Evolutionary conservation across 2,113 vertebrate species (phyloP).

Genomic region (Phocoena sinus): DNA sequence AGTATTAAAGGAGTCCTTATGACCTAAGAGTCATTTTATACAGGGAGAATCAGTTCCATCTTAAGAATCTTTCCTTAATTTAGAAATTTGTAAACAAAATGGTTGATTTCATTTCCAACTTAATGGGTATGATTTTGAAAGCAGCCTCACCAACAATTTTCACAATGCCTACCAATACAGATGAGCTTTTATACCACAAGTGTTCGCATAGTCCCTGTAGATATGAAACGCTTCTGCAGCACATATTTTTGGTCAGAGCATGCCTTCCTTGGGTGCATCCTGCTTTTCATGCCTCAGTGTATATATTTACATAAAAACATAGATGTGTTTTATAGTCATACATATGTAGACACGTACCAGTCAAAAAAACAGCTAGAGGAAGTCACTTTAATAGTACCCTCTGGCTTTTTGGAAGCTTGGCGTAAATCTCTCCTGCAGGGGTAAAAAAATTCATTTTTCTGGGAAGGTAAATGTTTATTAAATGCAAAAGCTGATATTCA

Average conservation of each 20-base stretch:
- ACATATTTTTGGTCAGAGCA: not conserved
- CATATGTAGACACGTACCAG: conserved; percentile 5
- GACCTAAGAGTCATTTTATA: not conserved
- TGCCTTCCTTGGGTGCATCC: not conserved
- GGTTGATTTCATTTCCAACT: conserved; percentile 11
- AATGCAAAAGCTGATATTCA: conserved; percentile 81
- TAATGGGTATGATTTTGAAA: not conserved
- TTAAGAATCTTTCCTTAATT: not conserved
- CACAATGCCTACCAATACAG: not conserved
- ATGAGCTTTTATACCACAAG: not conserved
- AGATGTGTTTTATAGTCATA: conserved; percentile 37
- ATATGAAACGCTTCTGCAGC: not conserved
- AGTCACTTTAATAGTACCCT: conserved; percentile 14
- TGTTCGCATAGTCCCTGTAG: not conserved
- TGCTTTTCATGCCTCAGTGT: not conserved
- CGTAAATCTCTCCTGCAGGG: conserved; percentile 65
- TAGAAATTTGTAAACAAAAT: conserved; percentile 15
- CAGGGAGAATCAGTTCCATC: not conserved
- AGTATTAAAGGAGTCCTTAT: not conserved
- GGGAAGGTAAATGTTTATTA: conserved; percentile 77
- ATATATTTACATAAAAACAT: conserved; percentile 36
- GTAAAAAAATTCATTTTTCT: conserved; percentile 67
- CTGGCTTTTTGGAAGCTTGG: conserved; percentile 58
- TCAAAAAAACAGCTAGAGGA: conserved; percentile 47
- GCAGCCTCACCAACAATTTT: not conserved